phyloP scores from a whole-genome alignment of 2,113 vertebrate species.

The Columbina picui region DNA sequence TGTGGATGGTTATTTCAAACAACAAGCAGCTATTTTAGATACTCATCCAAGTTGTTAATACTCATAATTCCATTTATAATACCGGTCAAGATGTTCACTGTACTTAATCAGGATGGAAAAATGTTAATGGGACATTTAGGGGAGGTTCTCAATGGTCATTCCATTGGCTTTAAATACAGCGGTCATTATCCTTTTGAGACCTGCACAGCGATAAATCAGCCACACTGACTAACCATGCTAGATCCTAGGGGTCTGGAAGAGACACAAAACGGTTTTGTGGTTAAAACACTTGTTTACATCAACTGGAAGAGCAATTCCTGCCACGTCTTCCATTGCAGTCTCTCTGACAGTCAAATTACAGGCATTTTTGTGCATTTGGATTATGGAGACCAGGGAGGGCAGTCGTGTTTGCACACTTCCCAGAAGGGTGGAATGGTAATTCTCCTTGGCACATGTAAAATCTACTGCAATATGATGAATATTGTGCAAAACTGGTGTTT shows the following conservation, averaged over 20 bases:
- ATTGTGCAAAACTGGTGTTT: not conserved
- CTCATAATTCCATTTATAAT: not conserved
- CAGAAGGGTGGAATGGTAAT: not conserved
- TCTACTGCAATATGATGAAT: accelerated
- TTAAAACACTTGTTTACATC: not conserved
- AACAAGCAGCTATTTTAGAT: not conserved
- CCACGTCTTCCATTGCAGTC: not conserved
- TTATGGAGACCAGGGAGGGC: not conserved
- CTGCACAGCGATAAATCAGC: not conserved
- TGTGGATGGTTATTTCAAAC: not conserved
- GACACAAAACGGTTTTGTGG: not conserved
- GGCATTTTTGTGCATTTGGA: not conserved
- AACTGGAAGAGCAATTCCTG: not conserved
- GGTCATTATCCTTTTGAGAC: not conserved
- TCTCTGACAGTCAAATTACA: not conserved
- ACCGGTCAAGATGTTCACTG: not conserved
- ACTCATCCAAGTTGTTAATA: not conserved
- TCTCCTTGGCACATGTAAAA: not conserved
- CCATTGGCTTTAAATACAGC: not conserved
- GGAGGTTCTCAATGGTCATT: not conserved
- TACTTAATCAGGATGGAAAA: not conserved
- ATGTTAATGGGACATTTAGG: not conserved
- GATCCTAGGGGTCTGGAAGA: not conserved
- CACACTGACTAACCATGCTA: not conserved
- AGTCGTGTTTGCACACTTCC: not conserved